Conservation (phyloP, 2,888 invertebrate genomes). For the Onthophagus sagittarius region DNA sequence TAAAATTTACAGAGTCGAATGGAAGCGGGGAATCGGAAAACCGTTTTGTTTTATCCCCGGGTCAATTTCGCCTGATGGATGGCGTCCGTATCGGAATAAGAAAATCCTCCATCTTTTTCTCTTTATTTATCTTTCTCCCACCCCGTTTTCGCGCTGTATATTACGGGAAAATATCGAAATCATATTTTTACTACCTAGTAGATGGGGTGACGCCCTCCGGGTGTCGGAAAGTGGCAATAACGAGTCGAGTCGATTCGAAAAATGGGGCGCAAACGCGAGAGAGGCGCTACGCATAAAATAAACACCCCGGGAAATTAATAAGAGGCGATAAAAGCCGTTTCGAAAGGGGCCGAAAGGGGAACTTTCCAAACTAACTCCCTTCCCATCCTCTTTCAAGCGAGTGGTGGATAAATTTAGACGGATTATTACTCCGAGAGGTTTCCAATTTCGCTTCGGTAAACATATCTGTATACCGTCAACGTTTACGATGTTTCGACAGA, state of each 20-base stretch:
- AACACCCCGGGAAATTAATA: background rate
- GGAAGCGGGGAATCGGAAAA: background rate
- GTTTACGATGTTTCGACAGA: background rate
- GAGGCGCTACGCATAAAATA: background rate
- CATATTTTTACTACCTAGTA: background rate
- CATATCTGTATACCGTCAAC: background rate
- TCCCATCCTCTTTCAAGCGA: background rate
- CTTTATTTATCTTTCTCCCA: background rate
- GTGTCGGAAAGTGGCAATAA: background rate
- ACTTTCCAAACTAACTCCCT: background rate
- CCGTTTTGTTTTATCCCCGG: background rate
- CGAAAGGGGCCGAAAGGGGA: background rate
- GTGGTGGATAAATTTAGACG: slow-evolving; percentile 44
- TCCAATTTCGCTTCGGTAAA: slow-evolving; percentile 43
- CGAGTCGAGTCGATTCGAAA: background rate
- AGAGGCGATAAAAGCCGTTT: background rate
- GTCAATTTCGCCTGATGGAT: background rate
- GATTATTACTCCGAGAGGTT: slow-evolving; percentile 46
- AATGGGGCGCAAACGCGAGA: background rate
- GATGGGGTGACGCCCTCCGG: background rate
- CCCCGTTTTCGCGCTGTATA: background rate
- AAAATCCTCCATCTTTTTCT: background rate
- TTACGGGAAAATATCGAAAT: background rate
- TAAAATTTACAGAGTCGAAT: background rate
- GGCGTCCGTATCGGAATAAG: background rate